These are phyloP conservation scores for Volucella bombylans DNA, from an alignment of 2,888 invertebrate genomes.

Conservation along the genomic window DNA sequence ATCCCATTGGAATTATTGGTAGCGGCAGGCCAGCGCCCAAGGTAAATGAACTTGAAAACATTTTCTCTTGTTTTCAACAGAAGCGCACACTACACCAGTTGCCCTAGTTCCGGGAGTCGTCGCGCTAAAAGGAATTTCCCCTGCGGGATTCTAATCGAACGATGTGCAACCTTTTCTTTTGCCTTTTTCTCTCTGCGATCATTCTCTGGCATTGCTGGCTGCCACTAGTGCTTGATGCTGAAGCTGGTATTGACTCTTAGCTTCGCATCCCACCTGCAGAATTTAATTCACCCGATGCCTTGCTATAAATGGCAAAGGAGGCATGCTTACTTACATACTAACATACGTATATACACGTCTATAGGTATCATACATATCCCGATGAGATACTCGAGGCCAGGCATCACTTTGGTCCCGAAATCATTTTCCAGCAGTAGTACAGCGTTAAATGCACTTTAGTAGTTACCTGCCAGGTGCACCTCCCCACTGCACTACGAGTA, in stretches of 20 bases:
- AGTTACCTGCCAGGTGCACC: conserved; percentile 65
- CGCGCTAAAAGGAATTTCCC: conserved; percentile 73
- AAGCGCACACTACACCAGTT: conserved; percentile 65
- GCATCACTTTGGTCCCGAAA: conserved; percentile 60
- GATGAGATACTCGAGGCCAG: conserved; percentile 53
- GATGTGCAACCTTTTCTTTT: conserved; percentile 57
- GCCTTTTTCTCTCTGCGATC: conserved; percentile 46
- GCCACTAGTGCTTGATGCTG: conserved; percentile 25
- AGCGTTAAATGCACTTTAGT: conserved; percentile 67
- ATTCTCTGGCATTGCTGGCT: conserved; percentile 41
- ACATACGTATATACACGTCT: no score
- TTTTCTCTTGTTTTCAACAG: conserved; percentile 62
- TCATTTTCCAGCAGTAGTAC: conserved; percentile 38
- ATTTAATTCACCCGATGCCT: conserved; percentile 34
- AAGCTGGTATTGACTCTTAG: conserved; percentile 8
- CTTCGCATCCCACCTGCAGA: conserved; percentile 62
- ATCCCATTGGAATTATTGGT: conserved; percentile 50
- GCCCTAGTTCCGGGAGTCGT: conserved; percentile 74
- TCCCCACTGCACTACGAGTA: neutral
- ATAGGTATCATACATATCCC: neutral
- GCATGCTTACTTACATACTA: neutral
- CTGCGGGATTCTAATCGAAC: conserved; percentile 74
- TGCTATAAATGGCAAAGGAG: no score
- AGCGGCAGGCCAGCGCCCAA: conserved; percentile 66
- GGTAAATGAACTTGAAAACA: conserved; percentile 73